Evolutionary conservation across 2,888 invertebrate species (phyloP), one percentile per base, ranked within the genome.

Genomic region (Nomada fabriciana): DNA sequence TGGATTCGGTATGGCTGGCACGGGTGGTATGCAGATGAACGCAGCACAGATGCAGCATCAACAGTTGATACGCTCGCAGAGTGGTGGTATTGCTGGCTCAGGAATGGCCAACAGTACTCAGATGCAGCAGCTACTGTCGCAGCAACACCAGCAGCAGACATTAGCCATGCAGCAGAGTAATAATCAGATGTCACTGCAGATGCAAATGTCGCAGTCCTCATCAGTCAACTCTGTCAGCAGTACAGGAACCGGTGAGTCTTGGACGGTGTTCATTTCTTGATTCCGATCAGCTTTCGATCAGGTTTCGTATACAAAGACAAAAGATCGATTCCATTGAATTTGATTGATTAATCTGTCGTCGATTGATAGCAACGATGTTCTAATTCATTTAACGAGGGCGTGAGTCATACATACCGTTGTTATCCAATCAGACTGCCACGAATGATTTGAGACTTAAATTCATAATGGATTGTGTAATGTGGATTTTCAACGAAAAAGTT

Each of bases 141-240:
- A 95, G 88, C 94, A 94, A 90, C 95, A 95, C 86, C 95, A 95
- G 89, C 94, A 94, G 74, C 94, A 94, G 85, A 94, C 93, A 67
- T 90, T 94, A 72, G 93, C 92, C 23, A 94, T 95, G 94, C 95
- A 95, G 84, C 94, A 95, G 83, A 91, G 89, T 80, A 92, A 94
- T 92, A 94, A 92, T 94, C 94, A 95, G 94, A 95, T 95, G 95
- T 94, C 95, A 23, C 94, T 95, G 94, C 94, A 93, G 83, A 93
- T 94, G 91, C 94, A 94, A 85, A 94, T 94, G 94, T 93, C 94
- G 65, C 94, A 94, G 89, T 90, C 94, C 36, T 90, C 94, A 73
- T 93, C 94, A 43, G 93, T 94, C 60, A 93, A 90, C 84, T 91
- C 93, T 9, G 92, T 93, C 69, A 89, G 90, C 63, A 92, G 86